Base-by-base conservation (phyloP, 2,888 invertebrate species). In the Xanthorhoe designata region DNA sequence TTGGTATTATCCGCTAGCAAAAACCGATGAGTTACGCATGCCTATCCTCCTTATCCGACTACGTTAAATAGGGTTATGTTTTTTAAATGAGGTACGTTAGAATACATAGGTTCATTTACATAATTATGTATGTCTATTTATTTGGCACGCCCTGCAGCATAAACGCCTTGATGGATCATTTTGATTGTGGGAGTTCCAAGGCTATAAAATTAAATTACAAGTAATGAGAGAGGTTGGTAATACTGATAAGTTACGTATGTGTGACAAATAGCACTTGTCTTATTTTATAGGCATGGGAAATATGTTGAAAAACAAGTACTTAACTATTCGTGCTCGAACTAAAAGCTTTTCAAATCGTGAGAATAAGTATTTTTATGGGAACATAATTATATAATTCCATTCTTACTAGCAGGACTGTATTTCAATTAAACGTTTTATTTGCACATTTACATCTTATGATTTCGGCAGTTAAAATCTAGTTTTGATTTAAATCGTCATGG, bases 21-120 rank as follows among this genome's bases (percentile, higher is more conserved):
- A 62, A 55, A 55, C 19, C 49, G 17, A 49, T 19, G 53, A 24
- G 24, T 29, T 59, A 54, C 58, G 49, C 53, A 59, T 45, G 45
- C 47, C 32, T 32, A 13, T 38, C 10, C 35, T 35, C 13, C 13
- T 9, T 38, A 38, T 10, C 13, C 10, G 32, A 32, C 32, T 32
- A 7, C 32, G 32, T 32, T 6, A 32, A 7, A 32, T 0, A 32
- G 32, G n/a, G n/a, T n/a, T n/a, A 24, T 24, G 24, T 24, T 24
- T 2, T 24, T 24, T 24, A 24, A 3, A 24, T 2, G 24, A 3
- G 2, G 2, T 24, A 24, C 24, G 5, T 24, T 24, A 2, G 24
- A 24, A 32, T 32, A 32, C 32, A 32, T 7, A 32, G 32, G 32
- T 32, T 0, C 32, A 32, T 32, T 32, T 32, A 32, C 32, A 32